A percentile compares a stretch with the other conserved stretches of the same genome.
Evolutionary conservation across 2,113 vertebrate species (phyloP).

Genomic region (Equus quagga): DNA sequence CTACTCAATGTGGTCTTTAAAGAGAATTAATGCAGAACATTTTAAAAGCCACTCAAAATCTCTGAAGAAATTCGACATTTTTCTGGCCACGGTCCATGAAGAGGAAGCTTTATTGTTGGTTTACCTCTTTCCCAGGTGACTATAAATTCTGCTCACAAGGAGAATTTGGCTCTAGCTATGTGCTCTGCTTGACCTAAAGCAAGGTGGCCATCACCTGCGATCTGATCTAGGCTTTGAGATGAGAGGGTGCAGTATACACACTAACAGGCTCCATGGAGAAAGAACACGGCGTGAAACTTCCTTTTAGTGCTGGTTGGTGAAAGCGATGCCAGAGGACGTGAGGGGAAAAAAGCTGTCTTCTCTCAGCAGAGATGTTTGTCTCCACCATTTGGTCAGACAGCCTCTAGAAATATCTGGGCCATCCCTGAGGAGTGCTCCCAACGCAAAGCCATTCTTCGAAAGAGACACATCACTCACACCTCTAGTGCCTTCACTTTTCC

Average conservation of each 20-base stretch:
- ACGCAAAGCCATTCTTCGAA: not conserved
- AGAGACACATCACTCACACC: not conserved
- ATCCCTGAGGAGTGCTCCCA: not conserved
- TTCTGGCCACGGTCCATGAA: not conserved
- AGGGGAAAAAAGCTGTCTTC: not conserved
- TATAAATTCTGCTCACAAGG: not conserved
- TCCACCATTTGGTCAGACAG: not conserved
- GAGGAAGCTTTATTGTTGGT: not conserved
- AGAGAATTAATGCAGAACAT: not conserved
- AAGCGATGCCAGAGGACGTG: not conserved
- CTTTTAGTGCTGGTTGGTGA: not conserved
- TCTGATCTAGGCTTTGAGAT: not conserved
- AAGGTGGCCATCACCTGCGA: not conserved
- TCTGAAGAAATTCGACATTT: not conserved
- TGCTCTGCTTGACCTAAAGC: conserved; percentile 10
- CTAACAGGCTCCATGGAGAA: not conserved
- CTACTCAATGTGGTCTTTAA: not conserved
- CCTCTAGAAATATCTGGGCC: not conserved
- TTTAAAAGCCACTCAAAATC: not conserved
- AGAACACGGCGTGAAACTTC: not conserved
- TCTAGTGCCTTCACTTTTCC: not conserved
- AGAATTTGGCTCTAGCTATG: not conserved
- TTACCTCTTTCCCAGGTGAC: not conserved
- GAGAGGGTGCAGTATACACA: not conserved
- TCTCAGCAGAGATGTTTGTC: not conserved